phyloP scores from a whole-genome alignment of 2,113 vertebrate species.

The Vidua chalybeata region DNA sequence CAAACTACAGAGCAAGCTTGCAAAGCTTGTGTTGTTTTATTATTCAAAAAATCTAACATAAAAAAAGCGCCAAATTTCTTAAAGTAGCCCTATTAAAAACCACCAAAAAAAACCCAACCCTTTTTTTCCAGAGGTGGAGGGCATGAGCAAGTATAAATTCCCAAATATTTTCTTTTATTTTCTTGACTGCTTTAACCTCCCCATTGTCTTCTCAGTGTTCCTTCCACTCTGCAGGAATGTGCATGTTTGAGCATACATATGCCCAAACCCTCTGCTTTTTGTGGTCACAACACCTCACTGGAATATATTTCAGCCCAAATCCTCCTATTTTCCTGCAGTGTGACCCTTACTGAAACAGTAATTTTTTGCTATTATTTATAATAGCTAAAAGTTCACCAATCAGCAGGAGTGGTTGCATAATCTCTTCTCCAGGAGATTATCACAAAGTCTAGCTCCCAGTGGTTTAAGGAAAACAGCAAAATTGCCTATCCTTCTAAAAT shows the following conservation, averaged over 20 bases:
- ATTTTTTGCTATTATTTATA: not conserved
- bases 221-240: not conserved
- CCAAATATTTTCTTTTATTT: not conserved
- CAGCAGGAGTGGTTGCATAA: not conserved
- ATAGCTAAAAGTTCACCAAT: not conserved
- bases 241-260: not conserved
- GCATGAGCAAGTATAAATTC: not conserved
- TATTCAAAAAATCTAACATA: not conserved
- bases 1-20: not conserved
- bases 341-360: not conserved
- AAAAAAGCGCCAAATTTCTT: not conserved
- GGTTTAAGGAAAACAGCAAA: not conserved
- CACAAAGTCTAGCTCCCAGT: not conserved
- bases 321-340: not conserved
- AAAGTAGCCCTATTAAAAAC: not conserved
- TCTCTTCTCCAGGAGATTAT: not conserved
- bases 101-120: accelerated
- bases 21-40: not conserved
- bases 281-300: not conserved
- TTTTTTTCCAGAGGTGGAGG: not conserved
- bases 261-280: not conserved
- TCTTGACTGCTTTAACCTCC: not conserved
- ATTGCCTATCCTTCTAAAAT: not conserved
- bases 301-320: not conserved
- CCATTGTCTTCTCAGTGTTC: not conserved